A percentile compares a stretch with the other conserved stretches of the same genome.
Evolutionary conservation across 1,140 invertebrate genomes (phyloP).

Genomic region (Drosophila murphyi): DNA sequence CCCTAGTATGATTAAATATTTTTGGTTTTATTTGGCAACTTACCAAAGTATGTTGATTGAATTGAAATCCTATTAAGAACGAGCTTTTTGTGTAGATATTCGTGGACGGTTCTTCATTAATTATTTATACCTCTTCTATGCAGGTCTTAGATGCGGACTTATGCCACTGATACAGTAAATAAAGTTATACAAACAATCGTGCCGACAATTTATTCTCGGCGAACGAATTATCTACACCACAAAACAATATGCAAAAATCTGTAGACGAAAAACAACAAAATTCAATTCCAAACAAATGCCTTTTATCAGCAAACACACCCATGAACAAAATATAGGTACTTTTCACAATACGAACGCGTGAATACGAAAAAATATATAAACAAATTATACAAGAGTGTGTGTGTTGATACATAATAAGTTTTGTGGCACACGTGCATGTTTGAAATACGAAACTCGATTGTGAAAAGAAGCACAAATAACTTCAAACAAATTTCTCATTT

Average conservation of each 20-base stretch:
- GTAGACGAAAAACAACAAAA: slow-evolving; percentile 17
- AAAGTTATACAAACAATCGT: slow-evolving; percentile 27
- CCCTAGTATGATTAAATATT: neutral
- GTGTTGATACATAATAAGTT: slow-evolving; percentile 2
- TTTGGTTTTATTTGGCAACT: neutral
- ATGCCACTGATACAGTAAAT: slow-evolving; percentile 17
- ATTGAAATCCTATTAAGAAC: slow-evolving; percentile 29
- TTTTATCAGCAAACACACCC: slow-evolving; percentile 30
- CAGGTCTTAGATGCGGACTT: slow-evolving; percentile 4
- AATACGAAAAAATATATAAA: neutral
- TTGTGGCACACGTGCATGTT: slow-evolving; percentile 16
- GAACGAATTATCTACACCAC: slow-evolving; percentile 20
- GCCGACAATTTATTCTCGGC: slow-evolving; percentile 23
- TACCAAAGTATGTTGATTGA: slow-evolving; percentile 18
- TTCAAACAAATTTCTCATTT: slow-evolving; percentile 6
- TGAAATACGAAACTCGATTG: neutral
- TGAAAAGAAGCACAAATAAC: slow-evolving; percentile 11
- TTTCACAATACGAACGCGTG: too few relatives aligned
- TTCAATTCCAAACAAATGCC: slow-evolving; percentile 20
- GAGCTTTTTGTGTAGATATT: neutral
- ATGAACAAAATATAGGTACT: neutral
- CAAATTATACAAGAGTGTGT: neutral
- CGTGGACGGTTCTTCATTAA: slow-evolving; percentile 28
- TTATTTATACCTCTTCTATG: slow-evolving; percentile 5
- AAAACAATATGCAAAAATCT: slow-evolving; percentile 19